Conservation (phyloP, 2,888 invertebrate genomes). For the Nysson spinosus region DNA sequence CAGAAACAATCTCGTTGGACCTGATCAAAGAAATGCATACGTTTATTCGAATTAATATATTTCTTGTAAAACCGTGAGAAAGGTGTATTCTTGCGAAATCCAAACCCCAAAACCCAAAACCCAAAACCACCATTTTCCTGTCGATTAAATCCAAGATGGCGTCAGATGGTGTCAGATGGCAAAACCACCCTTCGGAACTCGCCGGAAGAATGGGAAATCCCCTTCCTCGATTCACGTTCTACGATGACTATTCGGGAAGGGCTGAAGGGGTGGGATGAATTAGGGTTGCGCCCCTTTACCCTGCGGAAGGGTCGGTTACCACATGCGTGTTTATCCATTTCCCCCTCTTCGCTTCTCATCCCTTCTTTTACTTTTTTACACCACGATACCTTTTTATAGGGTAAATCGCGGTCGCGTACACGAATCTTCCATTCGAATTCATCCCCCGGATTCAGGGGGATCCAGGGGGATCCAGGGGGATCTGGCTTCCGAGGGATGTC, state of each 20-base stretch:
- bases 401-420: conserved; percentile 63
- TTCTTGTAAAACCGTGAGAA: too few relatives aligned
- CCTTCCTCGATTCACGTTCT: conserved; percentile 61
- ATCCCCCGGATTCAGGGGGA: too few relatives aligned
- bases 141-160: conserved; percentile 76
- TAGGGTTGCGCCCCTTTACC: conserved; percentile 67
- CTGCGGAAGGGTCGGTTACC: conserved; percentile 66
- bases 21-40: too few relatives aligned
- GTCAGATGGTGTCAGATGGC: too few relatives aligned
- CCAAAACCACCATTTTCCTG: conserved; percentile 72
- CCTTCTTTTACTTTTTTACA: conserved; percentile 33
- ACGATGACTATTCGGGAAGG: conserved; percentile 52
- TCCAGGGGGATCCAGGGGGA: too few relatives aligned
- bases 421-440: conserved; percentile 69
- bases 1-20: too few relatives aligned
- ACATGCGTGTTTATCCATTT: conserved; percentile 53
- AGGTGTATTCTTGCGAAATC: too few relatives aligned
- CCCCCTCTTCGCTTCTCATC: conserved; percentile 64
- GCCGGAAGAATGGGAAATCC: conserved; percentile 41
- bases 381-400: conserved; percentile 51
- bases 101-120: neutral
- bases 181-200: conserved; percentile 48
- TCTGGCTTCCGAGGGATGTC: conserved; percentile 28
- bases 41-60: too few relatives aligned
- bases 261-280: conserved; percentile 20